Evolutionary conservation across 2,888 invertebrate species (phyloP).

Genomic region (Ichneumon xanthorius): DNA sequence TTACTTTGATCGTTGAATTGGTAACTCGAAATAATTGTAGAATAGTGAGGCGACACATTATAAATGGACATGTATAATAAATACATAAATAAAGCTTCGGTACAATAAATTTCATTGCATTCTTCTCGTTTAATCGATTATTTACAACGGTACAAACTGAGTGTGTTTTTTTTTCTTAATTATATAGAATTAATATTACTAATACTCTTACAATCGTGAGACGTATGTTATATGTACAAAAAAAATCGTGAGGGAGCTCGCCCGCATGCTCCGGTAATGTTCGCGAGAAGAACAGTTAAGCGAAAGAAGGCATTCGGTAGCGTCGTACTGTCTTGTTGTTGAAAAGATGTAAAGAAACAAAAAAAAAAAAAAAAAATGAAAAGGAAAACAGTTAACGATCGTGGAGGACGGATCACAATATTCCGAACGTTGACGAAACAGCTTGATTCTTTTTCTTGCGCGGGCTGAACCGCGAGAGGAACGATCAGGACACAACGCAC

Average conservation of each 20-base stretch:
- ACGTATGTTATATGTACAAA: conserved; percentile 45
- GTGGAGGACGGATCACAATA: conserved; percentile 27
- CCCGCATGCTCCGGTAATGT: conserved; percentile 58
- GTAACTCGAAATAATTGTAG: no score
- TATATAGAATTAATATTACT: conserved; percentile 58
- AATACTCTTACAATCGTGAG: conserved; percentile 55
- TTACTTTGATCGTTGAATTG: no score
- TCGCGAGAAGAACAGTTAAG: neutral
- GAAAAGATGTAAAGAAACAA: neutral
- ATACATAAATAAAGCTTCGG: neutral
- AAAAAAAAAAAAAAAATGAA: neutral
- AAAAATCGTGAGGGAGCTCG: conserved; percentile 47
- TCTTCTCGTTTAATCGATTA: conserved; percentile 57
- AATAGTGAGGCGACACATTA: no score
- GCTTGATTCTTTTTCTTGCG: conserved; percentile 52
- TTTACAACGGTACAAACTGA: conserved; percentile 53
- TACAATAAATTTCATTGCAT: conserved; percentile 27
- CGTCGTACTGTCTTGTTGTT: conserved; percentile 4
- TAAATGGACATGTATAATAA: neutral
- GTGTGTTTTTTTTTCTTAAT: conserved; percentile 26
- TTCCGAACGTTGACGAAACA: conserved; percentile 27
- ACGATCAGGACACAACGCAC: conserved; percentile 94
- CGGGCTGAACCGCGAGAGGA: conserved; percentile 74
- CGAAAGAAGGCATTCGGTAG: conserved; percentile 10
- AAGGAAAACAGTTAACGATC: neutral